A percentile compares a stretch with the other conserved stretches of the same genome.
phyloP scores from a whole-genome alignment of 2,888 invertebrate genomes.

The Mesopsocus fuscifrons region DNA sequence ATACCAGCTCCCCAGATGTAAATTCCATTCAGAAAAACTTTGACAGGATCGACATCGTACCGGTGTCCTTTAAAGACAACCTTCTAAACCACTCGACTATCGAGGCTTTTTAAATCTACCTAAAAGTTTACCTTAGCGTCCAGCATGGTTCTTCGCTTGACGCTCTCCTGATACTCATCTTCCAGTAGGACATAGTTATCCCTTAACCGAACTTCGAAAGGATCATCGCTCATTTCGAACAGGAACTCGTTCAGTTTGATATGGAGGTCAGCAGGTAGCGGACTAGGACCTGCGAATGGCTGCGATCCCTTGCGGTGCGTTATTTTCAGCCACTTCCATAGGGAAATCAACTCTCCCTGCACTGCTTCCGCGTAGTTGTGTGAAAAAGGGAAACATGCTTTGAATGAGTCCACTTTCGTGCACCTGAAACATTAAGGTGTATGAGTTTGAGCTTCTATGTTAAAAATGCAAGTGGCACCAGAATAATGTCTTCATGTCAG shows the following conservation, averaged over 20 bases:
- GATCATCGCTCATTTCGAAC: constrained; percentile 92
- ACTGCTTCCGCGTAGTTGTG: constrained; percentile 76
- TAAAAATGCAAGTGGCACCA: too few relatives aligned
- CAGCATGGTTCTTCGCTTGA: constrained; percentile 72
- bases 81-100: too few relatives aligned
- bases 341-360: constrained; percentile 72
- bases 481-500: too few relatives aligned
- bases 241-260: constrained; percentile 73
- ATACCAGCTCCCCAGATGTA: too few relatives aligned
- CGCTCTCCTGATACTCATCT: constrained; percentile 87
- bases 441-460: too few relatives aligned
- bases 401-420: constrained; percentile 39
- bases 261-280: constrained; percentile 71
- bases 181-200: constrained; percentile 90
- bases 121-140: constrained; percentile 67
- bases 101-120: too few relatives aligned
- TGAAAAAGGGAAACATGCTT: constrained; percentile 65
- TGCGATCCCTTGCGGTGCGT: constrained; percentile 49
- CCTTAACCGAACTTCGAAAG: constrained; percentile 88
- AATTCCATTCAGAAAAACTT: too few relatives aligned
- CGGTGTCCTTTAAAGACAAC: too few relatives aligned
- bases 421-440: constrained; percentile 26
- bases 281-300: constrained; percentile 45
- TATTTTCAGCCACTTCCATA: constrained; percentile 85
- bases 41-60: too few relatives aligned